Conservation (phyloP, 2,113 vertebrate species). For the Gavialis gangeticus region DNA sequence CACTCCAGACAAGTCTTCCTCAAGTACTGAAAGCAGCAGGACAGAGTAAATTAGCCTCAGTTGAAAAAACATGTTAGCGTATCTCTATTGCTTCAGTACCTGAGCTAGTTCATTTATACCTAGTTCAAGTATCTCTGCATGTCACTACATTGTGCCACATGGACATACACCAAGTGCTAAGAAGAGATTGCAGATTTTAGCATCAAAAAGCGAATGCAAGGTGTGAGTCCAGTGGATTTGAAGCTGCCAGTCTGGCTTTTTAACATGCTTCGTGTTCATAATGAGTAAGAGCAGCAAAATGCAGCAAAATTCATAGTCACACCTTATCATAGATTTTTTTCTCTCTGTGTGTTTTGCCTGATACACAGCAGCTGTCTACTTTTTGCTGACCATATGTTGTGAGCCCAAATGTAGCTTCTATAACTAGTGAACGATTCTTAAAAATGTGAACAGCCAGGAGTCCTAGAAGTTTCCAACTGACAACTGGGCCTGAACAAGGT, state of each 20-base stretch:
- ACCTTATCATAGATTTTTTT: not conserved
- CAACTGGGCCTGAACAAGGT: not conserved
- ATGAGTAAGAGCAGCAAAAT: not conserved
- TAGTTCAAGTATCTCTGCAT: no score
- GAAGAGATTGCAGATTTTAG: not conserved
- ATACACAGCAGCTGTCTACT: not conserved
- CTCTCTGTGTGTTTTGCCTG: not conserved
- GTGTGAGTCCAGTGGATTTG: not conserved
- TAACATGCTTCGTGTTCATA: not conserved
- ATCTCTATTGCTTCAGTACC: no score
- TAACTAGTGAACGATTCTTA: accelerated
- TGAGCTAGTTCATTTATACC: no score
- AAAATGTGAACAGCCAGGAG: not conserved
- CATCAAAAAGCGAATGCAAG: not conserved
- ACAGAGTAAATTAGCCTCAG: no score
- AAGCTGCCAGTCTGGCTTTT: not conserved
- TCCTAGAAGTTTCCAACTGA: not conserved
- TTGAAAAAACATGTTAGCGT: no score
- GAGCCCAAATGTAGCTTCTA: not conserved
- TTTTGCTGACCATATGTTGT: not conserved
- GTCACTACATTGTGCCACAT: no score
- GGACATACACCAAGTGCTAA: not conserved
- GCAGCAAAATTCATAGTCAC: not conserved
- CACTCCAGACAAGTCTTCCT: no score
- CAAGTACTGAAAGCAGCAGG: no score